Evolutionary conservation across 2,888 invertebrate species (phyloP), one percentile per base, ranked within the genome.

Genomic region (Platycheirus rosarum): DNA sequence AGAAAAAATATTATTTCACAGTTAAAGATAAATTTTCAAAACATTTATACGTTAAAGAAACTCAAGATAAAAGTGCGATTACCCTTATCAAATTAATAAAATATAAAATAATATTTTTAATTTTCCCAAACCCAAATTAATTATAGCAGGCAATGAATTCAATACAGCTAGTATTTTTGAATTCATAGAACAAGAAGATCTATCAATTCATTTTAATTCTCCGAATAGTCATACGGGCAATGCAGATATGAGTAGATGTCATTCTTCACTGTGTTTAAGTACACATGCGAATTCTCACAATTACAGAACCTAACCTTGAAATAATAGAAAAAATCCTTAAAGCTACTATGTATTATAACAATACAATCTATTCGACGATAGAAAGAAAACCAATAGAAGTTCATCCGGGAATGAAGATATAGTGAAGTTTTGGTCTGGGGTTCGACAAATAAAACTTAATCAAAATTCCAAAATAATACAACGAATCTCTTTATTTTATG

Each of bases 381-480:
- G 49, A 49, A 49, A 49, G 49, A 49, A 49, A 49, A 26, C 49
- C 49, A 49, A 26, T 49, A 49, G 49, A 49, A 23, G 26, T 49
- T 4, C 49, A 49, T 6, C 26, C 13, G 49, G 49, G n/a, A 49
- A 26, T 7, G 49, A 9, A n/a, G 49, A 49, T 26, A 49, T 49
- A 3, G n/a, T n/a, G n/a, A n/a, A n/a, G n/a, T n/a, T n/a, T n/a
- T n/a, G n/a, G n/a, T n/a, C n/a, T n/a, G n/a, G n/a, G n/a, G n/a
- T n/a, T n/a, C n/a, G n/a, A n/a, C n/a, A n/a, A n/a, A n/a, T n/a
- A n/a, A n/a, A n/a, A n/a, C n/a, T n/a, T n/a, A 26, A 49, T 8
- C 11, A 11, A 26, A 49, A 26, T 13, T 26, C n/a, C n/a, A 49
- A 49, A 26, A 4, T 49, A 26, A n/a, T 49, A 16, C 26, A 13